Evolutionary conservation across 2,888 invertebrate species (phyloP), one percentile per base, ranked within the genome.

Genomic region (Epinotia nisella): DNA sequence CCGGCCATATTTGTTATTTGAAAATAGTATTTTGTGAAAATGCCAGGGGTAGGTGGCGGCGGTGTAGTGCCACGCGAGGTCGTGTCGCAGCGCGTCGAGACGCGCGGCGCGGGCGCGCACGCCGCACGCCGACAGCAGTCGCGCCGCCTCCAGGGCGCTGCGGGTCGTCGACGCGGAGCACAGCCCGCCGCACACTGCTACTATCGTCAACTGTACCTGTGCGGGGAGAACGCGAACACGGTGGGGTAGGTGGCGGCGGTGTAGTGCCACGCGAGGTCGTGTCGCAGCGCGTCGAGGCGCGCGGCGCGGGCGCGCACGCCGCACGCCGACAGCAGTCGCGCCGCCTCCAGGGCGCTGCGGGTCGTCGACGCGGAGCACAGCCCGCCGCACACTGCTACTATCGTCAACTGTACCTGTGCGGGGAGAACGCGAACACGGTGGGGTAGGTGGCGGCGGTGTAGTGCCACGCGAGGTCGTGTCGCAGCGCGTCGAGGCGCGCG

Each of bases 211-310:
- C 10, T 41, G 3, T 41, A 41, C 41, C 41, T 41, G 41, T 94
- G 90, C 7, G 96, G 94, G 0, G 97, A 97, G 85, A 98, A 97
- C 75, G 98, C 96, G 39, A 98, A 90, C 58, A 98, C 93, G 0
- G 97, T 95, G n/a, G 98, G 98, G 88, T 96, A 96, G 68, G 92
- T 92, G 75, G 96, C 95, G 93, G 97, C 96, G 56, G 96, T 96
- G 87, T 95, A 97, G 85, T 96, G 95, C 98, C 98, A 98, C 0
- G 97, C 97, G 78, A 98, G 94, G 90, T 98, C 97, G 93, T 98
- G 98, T 0, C 95, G 93, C 81, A n/a, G 29, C 58, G 96, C 97
- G 91, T 98, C 97, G 51, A 98, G 95, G 19, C 97, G 94, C 21
- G 95, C 95, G 79, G 96, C 77, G 17, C 77, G 80, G 74, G 81